phyloP scores from a whole-genome alignment of 1,140 invertebrate species.

The Adoxophyes honmai region DNA sequence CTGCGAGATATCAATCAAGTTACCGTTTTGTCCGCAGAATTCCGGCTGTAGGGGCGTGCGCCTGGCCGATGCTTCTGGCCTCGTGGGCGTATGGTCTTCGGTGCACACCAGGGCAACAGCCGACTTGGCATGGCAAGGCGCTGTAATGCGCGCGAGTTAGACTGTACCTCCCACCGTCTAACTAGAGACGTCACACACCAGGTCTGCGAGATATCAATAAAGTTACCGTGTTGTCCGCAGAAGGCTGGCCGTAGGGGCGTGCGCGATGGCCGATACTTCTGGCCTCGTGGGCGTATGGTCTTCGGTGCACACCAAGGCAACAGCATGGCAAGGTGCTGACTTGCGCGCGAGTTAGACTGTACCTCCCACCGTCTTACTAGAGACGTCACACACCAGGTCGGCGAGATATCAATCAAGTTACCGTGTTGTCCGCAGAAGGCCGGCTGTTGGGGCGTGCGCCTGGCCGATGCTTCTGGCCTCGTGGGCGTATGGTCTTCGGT shows the following conservation, averaged over 20 bases:
- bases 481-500: conserved; percentile 83
- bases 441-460: conserved; percentile 43
- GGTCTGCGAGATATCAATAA: no score
- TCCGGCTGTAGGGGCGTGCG: conserved; percentile 40
- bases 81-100: conserved; percentile 82
- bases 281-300: conserved; percentile 81
- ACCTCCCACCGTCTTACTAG: no score
- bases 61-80: conserved; percentile 79
- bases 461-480: conserved; percentile 78
- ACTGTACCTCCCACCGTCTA: no score
- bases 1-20: no score
- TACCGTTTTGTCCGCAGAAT: conserved; percentile 25
- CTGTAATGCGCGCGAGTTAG: no score
- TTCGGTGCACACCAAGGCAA: conserved; percentile 88
- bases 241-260: conserved; percentile 38
- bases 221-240: conserved; percentile 22
- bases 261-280: conserved; percentile 73
- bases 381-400: no score
- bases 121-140: no score
- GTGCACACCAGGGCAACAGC: conserved; percentile 86
- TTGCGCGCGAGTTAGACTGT: no score
- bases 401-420: no score
- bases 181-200: no score
- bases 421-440: conserved; percentile 26
- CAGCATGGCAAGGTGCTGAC: no score